Base-by-base conservation (phyloP, 2,113 vertebrate genomes). In the Rousettus leschenaultii region DNA sequence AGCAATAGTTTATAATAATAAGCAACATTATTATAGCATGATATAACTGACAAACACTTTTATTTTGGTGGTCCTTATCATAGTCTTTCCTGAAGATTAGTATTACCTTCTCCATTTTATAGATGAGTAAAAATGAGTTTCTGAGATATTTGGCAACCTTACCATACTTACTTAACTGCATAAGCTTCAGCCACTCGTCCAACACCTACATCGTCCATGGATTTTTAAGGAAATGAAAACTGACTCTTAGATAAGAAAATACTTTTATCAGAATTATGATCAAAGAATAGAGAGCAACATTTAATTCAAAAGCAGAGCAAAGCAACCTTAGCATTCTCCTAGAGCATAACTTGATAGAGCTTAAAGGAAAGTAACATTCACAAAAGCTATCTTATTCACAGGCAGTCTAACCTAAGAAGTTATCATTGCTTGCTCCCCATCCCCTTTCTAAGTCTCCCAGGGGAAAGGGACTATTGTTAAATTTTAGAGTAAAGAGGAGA, bases 181-280 rank as follows among this genome's bases (percentile, higher is more conserved):
- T 48, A 53, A 16, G 10, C 38, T 28, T 95, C 18, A 92, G 40
- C 22, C 10, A 19, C 7, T 51, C 10, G 51, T 55, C 38, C 57
- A 40, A 73, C 33, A 66, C 57, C 35, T 33, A 10, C 45, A 35
- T 16, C 28, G 22, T 55, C 57, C 48, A 16, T 53, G 13, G 11
- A 4, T 22, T 84, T 75, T 92, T 88, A 88, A 92, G 22, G 35
- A 89, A 96, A 89, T 82, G 77, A 85, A 89, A 85, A 30, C 21
- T 94, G 68, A 3, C 8, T 83, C 2, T 90, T 78, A 38, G 61
- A 43, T 40, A 2, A 75, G 70, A 95, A 92, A 45, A 55, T 68
- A 45, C 5, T 84, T 92, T 74, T 73, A 61, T 51, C 11, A 40
- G 35, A 95, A 94, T 94, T 57, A 87, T 82, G 28, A 22, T 40